These are phyloP conservation scores for Scyliorhinus canicula DNA, from an alignment of 2,797 vertebrate species.

Conservation along the genomic window DNA sequence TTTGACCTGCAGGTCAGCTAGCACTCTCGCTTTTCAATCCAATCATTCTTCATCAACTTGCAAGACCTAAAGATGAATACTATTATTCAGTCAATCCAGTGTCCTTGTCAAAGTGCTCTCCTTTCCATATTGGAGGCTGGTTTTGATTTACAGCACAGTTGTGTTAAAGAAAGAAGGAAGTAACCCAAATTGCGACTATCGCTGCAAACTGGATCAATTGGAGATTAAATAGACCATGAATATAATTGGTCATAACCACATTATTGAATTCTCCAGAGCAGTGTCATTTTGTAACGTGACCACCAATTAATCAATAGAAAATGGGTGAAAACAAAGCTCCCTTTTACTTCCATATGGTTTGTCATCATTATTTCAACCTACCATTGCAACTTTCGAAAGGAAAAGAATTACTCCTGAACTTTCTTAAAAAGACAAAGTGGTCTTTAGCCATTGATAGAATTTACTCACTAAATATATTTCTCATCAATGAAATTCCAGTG, in stretches of 20 bases:
- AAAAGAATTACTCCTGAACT: not conserved
- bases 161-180: not conserved
- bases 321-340: not conserved
- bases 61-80: not conserved
- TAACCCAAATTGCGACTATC: not conserved
- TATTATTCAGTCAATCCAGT: not conserved
- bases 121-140: not conserved
- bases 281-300: not conserved
- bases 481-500: not conserved
- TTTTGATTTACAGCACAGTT: not conserved
- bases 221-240: not conserved
- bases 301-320: not conserved
- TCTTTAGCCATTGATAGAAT: not conserved
- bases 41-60: not conserved
- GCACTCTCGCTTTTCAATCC: not conserved
- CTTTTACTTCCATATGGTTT: not conserved
- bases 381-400: not conserved
- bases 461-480: not conserved
- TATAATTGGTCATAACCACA: not conserved
- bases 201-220: not conserved
- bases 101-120: not conserved
- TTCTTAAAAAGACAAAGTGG: not conserved
- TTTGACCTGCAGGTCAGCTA: not conserved
- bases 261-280: not conserved
- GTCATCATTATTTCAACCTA: not conserved